Evolutionary conservation across 2,888 invertebrate genomes (phyloP).

Genomic region (Agonopterix arenella): DNA sequence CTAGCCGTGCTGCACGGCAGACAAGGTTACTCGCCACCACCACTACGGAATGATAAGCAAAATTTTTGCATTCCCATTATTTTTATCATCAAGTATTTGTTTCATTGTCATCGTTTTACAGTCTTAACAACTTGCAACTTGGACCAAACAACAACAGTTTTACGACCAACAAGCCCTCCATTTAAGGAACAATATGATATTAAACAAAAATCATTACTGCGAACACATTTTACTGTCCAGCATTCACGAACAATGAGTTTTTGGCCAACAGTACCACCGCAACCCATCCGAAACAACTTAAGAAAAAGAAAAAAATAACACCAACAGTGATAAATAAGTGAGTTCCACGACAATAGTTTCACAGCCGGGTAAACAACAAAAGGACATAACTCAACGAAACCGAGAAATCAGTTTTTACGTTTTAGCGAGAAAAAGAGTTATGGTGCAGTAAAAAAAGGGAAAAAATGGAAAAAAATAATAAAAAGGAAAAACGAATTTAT

Average conservation of each 20-base stretch:
- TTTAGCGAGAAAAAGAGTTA: constrained; percentile 31
- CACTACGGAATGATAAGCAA: no score
- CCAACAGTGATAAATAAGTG: constrained; percentile 2
- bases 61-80: no score
- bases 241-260: constrained; percentile 27
- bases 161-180: constrained; percentile 1
- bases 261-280: constrained; percentile 11
- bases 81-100: no score
- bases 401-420: constrained; percentile 37
- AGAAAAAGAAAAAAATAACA: no score
- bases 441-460: constrained; percentile 17
- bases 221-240: not conserved
- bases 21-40: no score
- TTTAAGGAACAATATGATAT: constrained; percentile 63
- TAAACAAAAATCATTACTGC: constrained; percentile 55
- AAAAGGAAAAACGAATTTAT: no score
- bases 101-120: not conserved
- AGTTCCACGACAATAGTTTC: constrained; percentile 7
- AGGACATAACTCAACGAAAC: constrained; percentile 38
- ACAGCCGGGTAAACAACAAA: constrained; percentile 20
- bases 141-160: not conserved
- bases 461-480: constrained; percentile 14
- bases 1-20: no score
- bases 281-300: not conserved
- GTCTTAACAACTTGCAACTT: not conserved